Evolutionary conservation across 2,888 invertebrate species (phyloP).

Genomic region (Epiblema foenella): DNA sequence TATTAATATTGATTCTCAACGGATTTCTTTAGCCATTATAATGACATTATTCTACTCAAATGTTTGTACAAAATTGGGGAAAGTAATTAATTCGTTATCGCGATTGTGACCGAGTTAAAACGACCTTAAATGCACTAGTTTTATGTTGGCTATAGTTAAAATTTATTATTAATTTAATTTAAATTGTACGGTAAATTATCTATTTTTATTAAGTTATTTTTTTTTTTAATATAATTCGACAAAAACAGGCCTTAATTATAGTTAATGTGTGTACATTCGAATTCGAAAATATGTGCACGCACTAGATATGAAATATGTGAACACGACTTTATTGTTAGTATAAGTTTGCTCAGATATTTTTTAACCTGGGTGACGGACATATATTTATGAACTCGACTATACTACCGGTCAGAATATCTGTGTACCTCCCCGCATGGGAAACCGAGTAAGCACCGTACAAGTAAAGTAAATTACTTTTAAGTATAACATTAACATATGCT

Average conservation of each 20-base stretch:
- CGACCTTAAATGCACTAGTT: slow-evolving; percentile 9
- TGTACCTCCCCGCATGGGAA: too few species aligned
- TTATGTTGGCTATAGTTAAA: slow-evolving; percentile 18
- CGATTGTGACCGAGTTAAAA: neutral
- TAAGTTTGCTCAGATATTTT: too few species aligned
- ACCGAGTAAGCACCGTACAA: too few species aligned
- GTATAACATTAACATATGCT: too few species aligned
- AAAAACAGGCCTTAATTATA: slow-evolving; percentile 32
- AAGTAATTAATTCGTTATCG: neutral
- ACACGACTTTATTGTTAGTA: too few species aligned
- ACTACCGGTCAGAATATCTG: too few species aligned
- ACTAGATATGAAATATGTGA: too few species aligned
- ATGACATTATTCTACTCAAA: neutral
- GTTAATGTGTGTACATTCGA: too few species aligned
- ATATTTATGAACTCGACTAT: too few species aligned
- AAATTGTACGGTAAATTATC: slow-evolving; percentile 13
- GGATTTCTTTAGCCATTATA: neutral
- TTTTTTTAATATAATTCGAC: slow-evolving; percentile 19
- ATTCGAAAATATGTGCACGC: too few species aligned
- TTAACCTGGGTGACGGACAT: too few species aligned
- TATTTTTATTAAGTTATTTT: slow-evolving; percentile 30
- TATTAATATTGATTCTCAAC: neutral
- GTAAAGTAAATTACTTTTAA: too few species aligned
- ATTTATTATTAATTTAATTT: slow-evolving; percentile 19
- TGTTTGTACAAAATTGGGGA: neutral